phyloP scores from a whole-genome alignment of 1,140 invertebrate genomes.

The Paramacrobiotus metropolitanus region DNA sequence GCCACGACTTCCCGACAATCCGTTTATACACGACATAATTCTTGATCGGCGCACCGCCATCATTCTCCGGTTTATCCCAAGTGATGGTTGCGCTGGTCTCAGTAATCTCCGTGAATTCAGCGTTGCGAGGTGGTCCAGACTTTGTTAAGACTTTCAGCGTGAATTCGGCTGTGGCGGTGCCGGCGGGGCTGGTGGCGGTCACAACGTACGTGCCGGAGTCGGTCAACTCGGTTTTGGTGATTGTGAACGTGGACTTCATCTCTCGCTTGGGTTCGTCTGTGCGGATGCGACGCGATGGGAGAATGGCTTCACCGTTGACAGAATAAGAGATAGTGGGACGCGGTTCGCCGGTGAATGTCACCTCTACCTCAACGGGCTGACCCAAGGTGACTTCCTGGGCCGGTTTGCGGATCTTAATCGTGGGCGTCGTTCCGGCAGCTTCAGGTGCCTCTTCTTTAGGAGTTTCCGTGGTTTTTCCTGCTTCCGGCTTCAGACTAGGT shows the following conservation, averaged over 20 bases:
- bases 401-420: not conserved
- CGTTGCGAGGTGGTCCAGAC: constrained; percentile 16
- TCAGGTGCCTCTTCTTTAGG: too few species aligned
- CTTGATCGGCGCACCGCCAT: constrained; percentile 11
- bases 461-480: too few species aligned
- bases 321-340: not conserved
- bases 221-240: not conserved
- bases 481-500: too few species aligned
- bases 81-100: constrained; percentile 26
- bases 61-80: constrained; percentile 27
- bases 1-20: constrained; percentile 25
- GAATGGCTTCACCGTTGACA: not conserved
- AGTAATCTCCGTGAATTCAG: constrained; percentile 22
- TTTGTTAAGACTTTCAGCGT: not conserved
- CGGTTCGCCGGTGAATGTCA: not conserved
- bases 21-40: constrained; percentile 21
- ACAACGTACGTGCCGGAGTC: constrained; percentile 63
- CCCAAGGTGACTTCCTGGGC: not conserved
- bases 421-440: too few species aligned
- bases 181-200: constrained; percentile 77
- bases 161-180: constrained; percentile 35
- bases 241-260: not conserved
- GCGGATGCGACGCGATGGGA: not conserved
- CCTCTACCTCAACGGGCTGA: not conserved
- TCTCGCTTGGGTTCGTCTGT: not conserved